These are phyloP conservation scores for Xestia ashworthii DNA, from an alignment of 2,888 invertebrate species.

Conservation along the genomic window DNA sequence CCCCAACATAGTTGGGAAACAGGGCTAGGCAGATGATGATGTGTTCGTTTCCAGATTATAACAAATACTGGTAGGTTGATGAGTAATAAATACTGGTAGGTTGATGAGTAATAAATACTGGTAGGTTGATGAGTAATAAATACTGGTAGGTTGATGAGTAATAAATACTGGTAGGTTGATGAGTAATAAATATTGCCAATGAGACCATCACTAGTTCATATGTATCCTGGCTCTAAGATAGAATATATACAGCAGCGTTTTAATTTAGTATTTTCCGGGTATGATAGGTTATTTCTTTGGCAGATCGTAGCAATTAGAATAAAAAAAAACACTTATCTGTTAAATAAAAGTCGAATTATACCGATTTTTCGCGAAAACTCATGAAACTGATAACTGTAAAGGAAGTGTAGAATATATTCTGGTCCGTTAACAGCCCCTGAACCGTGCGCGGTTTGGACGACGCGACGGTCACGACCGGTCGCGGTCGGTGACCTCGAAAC, in stretches of 20 bases:
- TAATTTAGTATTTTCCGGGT: neutral
- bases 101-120: neutral
- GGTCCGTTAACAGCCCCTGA: neutral
- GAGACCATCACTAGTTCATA: neutral
- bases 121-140: too few species aligned
- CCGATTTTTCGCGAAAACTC: neutral
- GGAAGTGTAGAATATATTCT: neutral
- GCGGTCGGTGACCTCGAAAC: slow-evolving; percentile 20
- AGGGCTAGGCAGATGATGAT: too few species aligned
- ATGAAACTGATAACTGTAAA: neutral
- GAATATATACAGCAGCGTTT: neutral
- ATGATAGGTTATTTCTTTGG: neutral
- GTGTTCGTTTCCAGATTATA: neutral
- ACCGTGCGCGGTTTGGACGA: neutral
- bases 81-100: neutral
- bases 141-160: too few species aligned
- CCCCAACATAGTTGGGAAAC: too few species aligned
- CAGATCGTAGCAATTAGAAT: neutral
- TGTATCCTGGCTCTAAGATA: neutral
- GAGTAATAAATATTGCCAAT: neutral
- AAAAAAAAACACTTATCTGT: neutral
- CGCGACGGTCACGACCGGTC: slow-evolving; percentile 28
- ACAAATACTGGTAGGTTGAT: neutral
- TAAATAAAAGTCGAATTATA: neutral
- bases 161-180: neutral